phyloP scores from a whole-genome alignment of 2,888 invertebrate species.

The Oligia strigilis region DNA sequence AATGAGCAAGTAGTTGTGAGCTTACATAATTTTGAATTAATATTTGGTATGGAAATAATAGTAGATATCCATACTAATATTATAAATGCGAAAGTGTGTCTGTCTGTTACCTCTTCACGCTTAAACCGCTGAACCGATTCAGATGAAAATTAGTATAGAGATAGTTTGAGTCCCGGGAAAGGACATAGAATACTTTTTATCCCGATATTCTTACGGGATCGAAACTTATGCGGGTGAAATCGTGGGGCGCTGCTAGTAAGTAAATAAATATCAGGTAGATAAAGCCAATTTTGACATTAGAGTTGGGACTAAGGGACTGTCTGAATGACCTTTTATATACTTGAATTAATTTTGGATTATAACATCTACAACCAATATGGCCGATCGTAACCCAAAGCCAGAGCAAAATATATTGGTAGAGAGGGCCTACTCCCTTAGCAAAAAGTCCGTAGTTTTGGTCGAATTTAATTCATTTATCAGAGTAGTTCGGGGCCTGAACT shows the following conservation, averaged over 20 bases:
- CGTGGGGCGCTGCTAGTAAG: background rate
- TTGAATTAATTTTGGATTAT: background rate
- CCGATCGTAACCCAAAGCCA: background rate
- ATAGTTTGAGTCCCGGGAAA: too few species aligned
- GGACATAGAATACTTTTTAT: too few species aligned
- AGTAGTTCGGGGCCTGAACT: too few species aligned
- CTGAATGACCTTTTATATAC: background rate
- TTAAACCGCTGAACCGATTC: too few species aligned
- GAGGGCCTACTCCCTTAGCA: background rate
- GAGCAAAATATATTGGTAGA: background rate
- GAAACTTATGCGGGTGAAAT: too few species aligned
- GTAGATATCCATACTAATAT: too few species aligned
- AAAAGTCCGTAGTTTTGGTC: background rate
- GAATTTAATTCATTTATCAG: too few species aligned
- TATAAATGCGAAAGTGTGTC: too few species aligned
- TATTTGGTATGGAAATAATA: background rate
- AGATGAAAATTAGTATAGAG: too few species aligned
- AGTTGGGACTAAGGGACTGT: background rate
- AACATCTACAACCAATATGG: background rate
- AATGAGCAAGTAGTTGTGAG: background rate
- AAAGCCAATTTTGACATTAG: background rate
- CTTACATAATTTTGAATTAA: constrained; percentile 24
- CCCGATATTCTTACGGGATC: too few species aligned
- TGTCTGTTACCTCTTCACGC: too few species aligned
- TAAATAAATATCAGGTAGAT: background rate